A percentile compares a stretch with the other conserved stretches of the same genome.
phyloP scores from a whole-genome alignment of 1,140 invertebrate genomes.

The Adoxophyes honmai region DNA sequence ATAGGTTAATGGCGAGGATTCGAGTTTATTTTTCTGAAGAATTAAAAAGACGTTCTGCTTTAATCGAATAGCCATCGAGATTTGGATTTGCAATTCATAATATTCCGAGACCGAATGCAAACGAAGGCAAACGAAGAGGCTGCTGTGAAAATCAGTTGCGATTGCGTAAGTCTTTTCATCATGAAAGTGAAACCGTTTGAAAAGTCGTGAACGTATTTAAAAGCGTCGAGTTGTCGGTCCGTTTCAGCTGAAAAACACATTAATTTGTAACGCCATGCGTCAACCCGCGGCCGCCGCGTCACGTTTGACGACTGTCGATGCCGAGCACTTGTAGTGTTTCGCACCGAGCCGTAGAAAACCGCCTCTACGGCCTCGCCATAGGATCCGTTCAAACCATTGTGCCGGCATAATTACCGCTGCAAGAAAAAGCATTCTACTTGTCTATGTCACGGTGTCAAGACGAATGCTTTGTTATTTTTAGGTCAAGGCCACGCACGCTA shows the following conservation, averaged over 20 bases:
- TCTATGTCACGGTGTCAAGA: constrained; percentile 53
- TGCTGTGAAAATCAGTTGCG: neutral
- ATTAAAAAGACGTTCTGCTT: neutral
- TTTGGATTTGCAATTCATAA: constrained; percentile 4
- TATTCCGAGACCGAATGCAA: neutral
- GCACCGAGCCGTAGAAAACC: constrained; percentile 15
- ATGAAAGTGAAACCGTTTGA: constrained; percentile 5
- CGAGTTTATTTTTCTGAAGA: neutral
- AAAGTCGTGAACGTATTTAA: neutral
- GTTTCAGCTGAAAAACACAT: constrained; percentile 9
- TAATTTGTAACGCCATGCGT: constrained; percentile 2
- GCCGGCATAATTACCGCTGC: constrained; percentile 5
- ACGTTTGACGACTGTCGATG: neutral
- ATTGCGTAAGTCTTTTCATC: neutral
- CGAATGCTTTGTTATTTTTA: constrained; percentile 64
- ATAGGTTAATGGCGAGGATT: neutral
- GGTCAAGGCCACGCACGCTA: constrained; percentile 48
- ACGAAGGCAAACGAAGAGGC: neutral
- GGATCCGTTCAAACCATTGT: neutral
- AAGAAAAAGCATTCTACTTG: constrained; percentile 17
- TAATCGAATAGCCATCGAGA: neutral
- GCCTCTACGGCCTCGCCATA: neutral
- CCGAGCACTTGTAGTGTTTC: constrained; percentile 18
- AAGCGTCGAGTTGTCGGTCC: neutral
- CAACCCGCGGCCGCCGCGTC: neutral